Base-by-base conservation (phyloP, 35 echinoderm and acorn worm genomes). In the Hemicentrotus pulcherrimus region DNA sequence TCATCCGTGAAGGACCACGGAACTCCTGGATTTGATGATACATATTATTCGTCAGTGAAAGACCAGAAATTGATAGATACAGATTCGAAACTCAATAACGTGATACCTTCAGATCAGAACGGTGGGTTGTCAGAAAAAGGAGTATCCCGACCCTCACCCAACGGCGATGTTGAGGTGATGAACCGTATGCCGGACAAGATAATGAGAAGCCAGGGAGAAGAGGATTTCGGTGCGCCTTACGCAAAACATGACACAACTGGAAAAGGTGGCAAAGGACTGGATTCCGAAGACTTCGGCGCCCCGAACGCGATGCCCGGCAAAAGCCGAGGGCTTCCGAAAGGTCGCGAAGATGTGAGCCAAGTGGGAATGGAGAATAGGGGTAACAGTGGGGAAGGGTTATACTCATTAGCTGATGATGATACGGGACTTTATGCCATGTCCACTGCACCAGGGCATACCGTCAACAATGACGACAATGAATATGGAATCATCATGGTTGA, bases 291-390 rank as follows among this genome's bases (percentile, higher is more conserved):
- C 19, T 47, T 93, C 47, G 91, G n/a, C 30, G 46, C 2, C 7
- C 91, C 58, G 47, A 58, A 93, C 46, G 91, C 91, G 0, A 93
- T 48, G 91, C 91, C 91, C 45, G 91, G 58, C 91, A 93, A 93
- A 58, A 58, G 19, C 46, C 91, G 91, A 93, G 46, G 30, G 13
- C 0, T 15, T 6, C 91, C 91, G 16, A 47, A 93, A 47, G 48
- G 46, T 32, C 32, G 30, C 11, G 48, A 93, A n/a, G 91, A 93
- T 28, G 46, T 58, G 19, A 47, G 28, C n/a, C 45, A 22, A 22
- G 91, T 5, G 31, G 45, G n/a, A 46, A 32, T 41, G 12, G 47
- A 93, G 5, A 58, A 48, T 93, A 13, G 9, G 45, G 15, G 4
- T 13, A 93, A 31, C 22, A 47, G 4, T 30, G 48, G 11, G n/a